Evolutionary conservation across 1,140 invertebrate species (phyloP).

Genomic region (Papilio glaucus): DNA sequence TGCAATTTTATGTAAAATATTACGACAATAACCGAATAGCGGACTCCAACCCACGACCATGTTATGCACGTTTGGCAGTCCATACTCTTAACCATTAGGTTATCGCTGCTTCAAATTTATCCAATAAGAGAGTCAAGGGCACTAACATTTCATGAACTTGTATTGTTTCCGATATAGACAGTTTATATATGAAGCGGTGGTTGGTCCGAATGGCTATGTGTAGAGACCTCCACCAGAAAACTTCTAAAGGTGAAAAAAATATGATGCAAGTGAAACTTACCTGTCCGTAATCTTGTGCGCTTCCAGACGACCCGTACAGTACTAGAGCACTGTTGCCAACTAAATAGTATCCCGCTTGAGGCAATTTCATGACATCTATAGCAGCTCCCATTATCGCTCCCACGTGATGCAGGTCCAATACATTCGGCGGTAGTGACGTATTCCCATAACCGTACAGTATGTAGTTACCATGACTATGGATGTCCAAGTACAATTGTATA

Average conservation of each 20-base stretch:
- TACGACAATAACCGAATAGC: too few relatives aligned
- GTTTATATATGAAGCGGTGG: neutral
- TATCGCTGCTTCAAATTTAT: too few relatives aligned
- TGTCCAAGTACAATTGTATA: slow-evolving; percentile 63
- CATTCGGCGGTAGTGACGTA: slow-evolving; percentile 78
- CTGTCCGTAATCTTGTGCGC: slow-evolving; percentile 85
- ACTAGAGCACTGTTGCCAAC: slow-evolving; percentile 85
- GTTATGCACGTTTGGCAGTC: too few relatives aligned
- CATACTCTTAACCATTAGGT: too few relatives aligned
- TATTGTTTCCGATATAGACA: too few relatives aligned
- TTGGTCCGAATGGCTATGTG: neutral
- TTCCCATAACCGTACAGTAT: slow-evolving; percentile 85
- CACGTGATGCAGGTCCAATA: slow-evolving; percentile 68
- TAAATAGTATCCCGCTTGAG: slow-evolving; percentile 72
- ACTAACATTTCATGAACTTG: too few relatives aligned
- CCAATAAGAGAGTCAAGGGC: too few relatives aligned
- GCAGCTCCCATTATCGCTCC: slow-evolving; percentile 58
- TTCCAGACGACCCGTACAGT: slow-evolving; percentile 81
- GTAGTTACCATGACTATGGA: slow-evolving; percentile 72
- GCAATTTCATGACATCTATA: slow-evolving; percentile 70
- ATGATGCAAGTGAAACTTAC: slow-evolving; percentile 40
- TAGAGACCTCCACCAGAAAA: too few relatives aligned
- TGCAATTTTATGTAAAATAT: too few relatives aligned
- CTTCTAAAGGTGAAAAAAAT: neutral
- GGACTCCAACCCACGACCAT: too few relatives aligned